phyloP scores from a whole-genome alignment of 2,888 invertebrate genomes.

The Imbricaverruca yamaguchii region DNA sequence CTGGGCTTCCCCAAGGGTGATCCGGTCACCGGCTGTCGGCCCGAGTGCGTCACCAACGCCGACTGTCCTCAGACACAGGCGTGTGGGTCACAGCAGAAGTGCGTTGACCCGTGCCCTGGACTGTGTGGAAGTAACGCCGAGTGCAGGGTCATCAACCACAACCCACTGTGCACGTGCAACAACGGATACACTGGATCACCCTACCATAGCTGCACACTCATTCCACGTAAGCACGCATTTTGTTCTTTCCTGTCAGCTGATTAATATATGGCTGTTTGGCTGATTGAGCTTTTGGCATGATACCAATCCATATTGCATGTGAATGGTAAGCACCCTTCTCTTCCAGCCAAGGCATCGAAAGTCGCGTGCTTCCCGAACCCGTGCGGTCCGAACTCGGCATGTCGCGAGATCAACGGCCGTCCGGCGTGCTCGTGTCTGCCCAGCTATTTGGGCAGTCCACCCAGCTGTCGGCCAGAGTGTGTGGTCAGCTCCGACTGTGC shows the following conservation, averaged over 20 bases:
- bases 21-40: conserved; percentile 52
- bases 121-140: conserved; percentile 47
- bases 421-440: conserved; percentile 65
- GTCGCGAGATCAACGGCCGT: conserved; percentile 60
- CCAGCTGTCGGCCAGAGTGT: conserved; percentile 61
- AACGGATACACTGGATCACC: conserved; percentile 69
- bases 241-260: too few species aligned
- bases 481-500: conserved; percentile 71
- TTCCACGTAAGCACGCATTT: background rate
- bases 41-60: conserved; percentile 73
- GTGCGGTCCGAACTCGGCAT: conserved; percentile 74
- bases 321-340: background rate
- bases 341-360: conserved; percentile 32
- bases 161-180: conserved; percentile 75
- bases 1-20: conserved; percentile 51
- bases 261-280: too few species aligned
- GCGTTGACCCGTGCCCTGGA: conserved; percentile 54
- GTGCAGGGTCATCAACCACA: conserved; percentile 34
- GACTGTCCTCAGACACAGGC: conserved; percentile 70
- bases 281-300: too few species aligned
- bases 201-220: conserved; percentile 57
- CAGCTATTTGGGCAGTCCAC: conserved; percentile 52
- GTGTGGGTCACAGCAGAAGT: conserved; percentile 57
- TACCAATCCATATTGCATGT: too few species aligned
- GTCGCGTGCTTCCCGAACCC: conserved; percentile 40